Base-by-base conservation (phyloP, 2,888 invertebrate genomes). In the Salpingus planirostris region DNA sequence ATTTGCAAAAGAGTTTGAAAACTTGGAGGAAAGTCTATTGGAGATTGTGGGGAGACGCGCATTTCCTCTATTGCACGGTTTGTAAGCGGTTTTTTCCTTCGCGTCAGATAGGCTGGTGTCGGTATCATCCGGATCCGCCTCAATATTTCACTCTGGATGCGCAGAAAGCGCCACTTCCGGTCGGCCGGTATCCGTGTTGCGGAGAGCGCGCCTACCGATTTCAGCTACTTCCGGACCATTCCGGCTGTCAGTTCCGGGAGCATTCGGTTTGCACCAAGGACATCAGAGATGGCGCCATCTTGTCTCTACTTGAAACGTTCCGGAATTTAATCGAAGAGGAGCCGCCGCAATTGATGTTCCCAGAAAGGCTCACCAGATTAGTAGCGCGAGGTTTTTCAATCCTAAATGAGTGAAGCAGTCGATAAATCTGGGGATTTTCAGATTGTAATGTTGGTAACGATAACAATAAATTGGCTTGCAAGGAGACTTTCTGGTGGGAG, bases 31-130 rank as follows among this genome's bases (percentile, higher is more conserved):
- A 54, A 35, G 89, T 92, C 2, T 95, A 93, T 65, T 95, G 95
- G 95, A 74, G 85, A 24, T 66, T 93, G 26, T 93, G 93, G 93
- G 89, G 89, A 0, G 83, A 85, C 52, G 81, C 89, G 42, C 93
- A 95, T 64, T 88, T 81, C 64, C 68, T 93, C 13, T 76, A 76
- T 36, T 95, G 95, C 55, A 74, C 76, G 27, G 72, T 76, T 2
- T 92, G 91, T 55, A 82, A 84, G 52, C 74, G 71, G 18, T 77
- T 76, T 59, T 88, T 86, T 55, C 82, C 87, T 0, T 74, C 78
- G 1, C 78, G 80, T 55, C 70, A 83, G 69, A 79, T 84, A 69
- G 76, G 77, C 42, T 86, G 84, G 83, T 89, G 89, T 50, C 76
- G 80, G 4, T 81, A 78, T 57, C 89, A 89, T 65, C 76, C 80